Base-by-base conservation (phyloP, 2,888 invertebrate species). In the Cataglyphis altisquamis region DNA sequence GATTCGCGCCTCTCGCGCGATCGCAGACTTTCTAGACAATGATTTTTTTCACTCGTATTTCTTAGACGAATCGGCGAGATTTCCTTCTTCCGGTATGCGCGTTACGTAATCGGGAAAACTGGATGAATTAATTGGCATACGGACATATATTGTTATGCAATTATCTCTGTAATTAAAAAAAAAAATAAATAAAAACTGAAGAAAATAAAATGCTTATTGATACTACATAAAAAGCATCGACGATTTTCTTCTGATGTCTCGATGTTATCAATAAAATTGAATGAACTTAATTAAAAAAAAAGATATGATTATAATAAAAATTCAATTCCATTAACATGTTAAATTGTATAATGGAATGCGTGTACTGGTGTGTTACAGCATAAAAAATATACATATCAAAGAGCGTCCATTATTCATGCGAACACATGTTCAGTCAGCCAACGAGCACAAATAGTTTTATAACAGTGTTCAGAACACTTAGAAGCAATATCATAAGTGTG, bases 1-100 rank as follows among this genome's bases (percentile, higher is more conserved):
- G 88, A 80, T 66, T 88, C 90, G 85, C 87, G 82, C 82, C 86
- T 88, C 87, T 66, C 62, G 77, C 87, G 67, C 74, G 87, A 62
- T 77, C 60, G 66, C 70, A 84, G 84, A 89, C 89, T 89, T 89
- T 90, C 89, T 90, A 63, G 39, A 45, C 48, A 1, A 36, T 29
- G 3, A 64, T 66, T 74, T 64, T 66, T n/a, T n/a, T 39, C 66
- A 18, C 74, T 64, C 21, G 21, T 64, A 41, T 74, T 66, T 74
- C 32, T 25, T 18, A 48, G 36, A 74, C 45, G 10, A 36, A 66
- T 74, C 74, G 12, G 15, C 32, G 29, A 18, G 48, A 21, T 32
- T 15, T 48, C 21, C 32, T 36, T 9, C 3, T 62, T 41, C 15
- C 12, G 29, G 4, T 41, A 70, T 10, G n/a, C 48, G 48, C 21